Conservation (phyloP, 2,888 invertebrate species). For the Saturnia japonica region DNA sequence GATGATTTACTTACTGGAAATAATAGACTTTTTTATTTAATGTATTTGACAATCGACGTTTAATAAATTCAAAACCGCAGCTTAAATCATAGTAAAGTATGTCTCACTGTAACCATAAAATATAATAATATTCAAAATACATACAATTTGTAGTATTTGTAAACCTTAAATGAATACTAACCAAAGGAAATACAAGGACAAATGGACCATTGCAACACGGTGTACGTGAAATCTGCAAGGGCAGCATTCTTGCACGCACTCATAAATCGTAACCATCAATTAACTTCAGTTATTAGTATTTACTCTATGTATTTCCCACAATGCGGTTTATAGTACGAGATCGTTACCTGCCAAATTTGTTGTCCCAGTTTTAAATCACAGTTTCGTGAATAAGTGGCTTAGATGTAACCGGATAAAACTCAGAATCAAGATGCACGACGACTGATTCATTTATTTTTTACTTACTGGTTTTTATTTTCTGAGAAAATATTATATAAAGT, state of each 20-base stretch:
- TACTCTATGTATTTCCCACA: slow-evolving; percentile 46
- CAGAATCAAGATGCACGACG: slow-evolving; percentile 12
- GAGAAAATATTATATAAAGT: neutral
- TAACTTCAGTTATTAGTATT: slow-evolving; percentile 54
- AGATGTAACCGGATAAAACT: slow-evolving; percentile 6
- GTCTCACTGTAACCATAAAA: neutral
- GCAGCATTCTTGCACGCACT: slow-evolving; percentile 73
- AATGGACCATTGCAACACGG: slow-evolving; percentile 54
- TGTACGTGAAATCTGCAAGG: slow-evolving; percentile 64
- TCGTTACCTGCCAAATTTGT: neutral
- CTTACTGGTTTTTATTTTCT: neutral
- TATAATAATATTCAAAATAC: neutral
- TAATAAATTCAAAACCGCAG: neutral
- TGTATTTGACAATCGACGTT: neutral
- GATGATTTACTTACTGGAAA: too few relatives aligned
- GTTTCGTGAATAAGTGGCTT: slow-evolving; percentile 13
- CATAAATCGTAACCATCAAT: slow-evolving; percentile 62
- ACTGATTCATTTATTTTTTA: neutral
- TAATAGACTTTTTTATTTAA: too few relatives aligned
- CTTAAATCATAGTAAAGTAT: neutral
- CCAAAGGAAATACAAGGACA: slow-evolving; percentile 37
- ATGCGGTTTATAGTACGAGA: slow-evolving; percentile 32
- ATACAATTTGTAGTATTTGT: neutral
- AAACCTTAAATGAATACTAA: neutral
- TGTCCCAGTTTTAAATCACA: neutral